Base-by-base conservation (phyloP, 2,797 vertebrate species). In the Sparidentex hasta region DNA sequence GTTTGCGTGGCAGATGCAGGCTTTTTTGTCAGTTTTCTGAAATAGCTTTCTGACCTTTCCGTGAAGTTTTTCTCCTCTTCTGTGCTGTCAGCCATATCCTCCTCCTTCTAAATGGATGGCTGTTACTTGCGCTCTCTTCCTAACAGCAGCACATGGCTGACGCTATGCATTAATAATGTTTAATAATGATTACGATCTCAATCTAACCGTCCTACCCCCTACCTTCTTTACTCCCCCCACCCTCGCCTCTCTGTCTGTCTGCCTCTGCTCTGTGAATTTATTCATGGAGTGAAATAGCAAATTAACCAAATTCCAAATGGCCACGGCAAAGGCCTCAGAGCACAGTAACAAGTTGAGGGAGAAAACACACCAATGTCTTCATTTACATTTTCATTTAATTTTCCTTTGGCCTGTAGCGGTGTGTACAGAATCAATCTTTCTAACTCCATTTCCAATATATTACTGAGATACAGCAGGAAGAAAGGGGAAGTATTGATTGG, bases 321-420 rank as follows among this genome's bases (percentile, higher is more conserved):
- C 78, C 83, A 59, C 57, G 85, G 83, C 83, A 78, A 85, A 92
- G 80, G 82, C 88, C 90, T 92, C 76, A 63, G 83, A 87, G 88
- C 88, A 81, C 59, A 71, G 78, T 85, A 90, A 88, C 90, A 93
- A 92, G 90, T 93, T 81, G 79, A 78, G 86, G 81, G 88, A 82
- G 90, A 91, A 90, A 94, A 91, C 75, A 76, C 76, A 81, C 74
- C 86, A 87, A 90, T 82, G 87, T 83, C 79, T 92, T 94, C 91
- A 95, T 96, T 95, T 95, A 94, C 94, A 95, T 96, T 95, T 95
- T 95, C 91, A 95, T 95, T 95, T 95, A 89, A 95, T 95, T 95
- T 94, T 93, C 88, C 86, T 88, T 88, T 93, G 92, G 92, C 94
- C 93, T 87, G 86, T 93, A 94, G 93, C 94, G 38, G 85, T 84